A percentile compares a stretch with the other conserved stretches of the same genome.
phyloP scores from a whole-genome alignment of 2,888 invertebrate genomes.

The Euplexia lucipara region DNA sequence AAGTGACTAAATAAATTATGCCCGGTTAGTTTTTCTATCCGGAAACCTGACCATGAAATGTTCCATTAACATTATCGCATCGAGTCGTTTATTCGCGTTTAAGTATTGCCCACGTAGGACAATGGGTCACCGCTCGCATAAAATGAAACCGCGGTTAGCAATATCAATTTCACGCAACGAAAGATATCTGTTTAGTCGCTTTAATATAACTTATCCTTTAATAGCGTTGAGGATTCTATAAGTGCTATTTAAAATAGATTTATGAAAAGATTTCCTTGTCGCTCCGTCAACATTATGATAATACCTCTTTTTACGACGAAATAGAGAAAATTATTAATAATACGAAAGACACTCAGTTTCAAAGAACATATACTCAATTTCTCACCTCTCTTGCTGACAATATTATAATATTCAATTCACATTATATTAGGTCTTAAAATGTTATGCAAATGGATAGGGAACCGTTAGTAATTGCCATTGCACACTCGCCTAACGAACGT shows the following conservation, averaged over 20 bases:
- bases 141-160: constrained; percentile 37
- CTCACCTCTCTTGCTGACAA: too few species aligned
- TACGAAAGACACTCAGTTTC: too few species aligned
- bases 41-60: not conserved
- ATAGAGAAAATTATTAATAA: too few species aligned
- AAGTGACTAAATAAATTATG: too few species aligned
- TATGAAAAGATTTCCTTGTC: constrained; percentile 9
- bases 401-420: too few species aligned
- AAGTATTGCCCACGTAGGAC: constrained; percentile 33
- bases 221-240: constrained; percentile 27
- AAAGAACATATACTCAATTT: too few species aligned
- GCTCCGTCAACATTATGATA: not conserved
- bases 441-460: too few species aligned
- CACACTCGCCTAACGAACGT: not conserved
- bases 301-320: not conserved
- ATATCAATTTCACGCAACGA: constrained; percentile 65
- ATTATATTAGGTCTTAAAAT: too few species aligned
- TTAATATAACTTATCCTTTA: constrained; percentile 42
- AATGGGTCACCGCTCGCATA: constrained; percentile 12
- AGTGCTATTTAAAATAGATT: constrained; percentile 28
- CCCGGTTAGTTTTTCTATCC: too few species aligned
- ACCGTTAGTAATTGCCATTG: too few species aligned
- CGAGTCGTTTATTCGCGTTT: constrained; percentile 11
- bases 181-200: constrained; percentile 49
- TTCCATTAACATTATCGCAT: constrained; percentile 19